These are phyloP conservation scores for Tetrao urogallus DNA, from an alignment of 2,113 vertebrate genomes.

Conservation along the genomic window DNA sequence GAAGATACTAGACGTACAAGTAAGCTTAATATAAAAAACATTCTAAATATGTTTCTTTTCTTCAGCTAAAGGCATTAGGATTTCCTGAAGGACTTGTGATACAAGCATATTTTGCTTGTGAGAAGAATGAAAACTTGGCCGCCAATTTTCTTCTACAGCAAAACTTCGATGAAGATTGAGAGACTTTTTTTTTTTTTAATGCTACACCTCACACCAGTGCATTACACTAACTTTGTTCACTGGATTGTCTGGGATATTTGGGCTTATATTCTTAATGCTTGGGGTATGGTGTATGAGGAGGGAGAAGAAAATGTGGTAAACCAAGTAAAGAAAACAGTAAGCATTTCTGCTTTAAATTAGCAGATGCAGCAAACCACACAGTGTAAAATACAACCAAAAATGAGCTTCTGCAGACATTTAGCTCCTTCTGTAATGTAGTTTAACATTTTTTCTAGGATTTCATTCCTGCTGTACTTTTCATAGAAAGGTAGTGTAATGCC, in stretches of 20 bases:
- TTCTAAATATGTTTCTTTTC: slow-evolving; percentile 58
- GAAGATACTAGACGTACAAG: not conserved
- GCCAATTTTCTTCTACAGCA: slow-evolving; percentile 99
- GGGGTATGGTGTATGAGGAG: slow-evolving; percentile 71
- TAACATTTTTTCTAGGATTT: slow-evolving; percentile 72
- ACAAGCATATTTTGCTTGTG: slow-evolving; percentile 97
- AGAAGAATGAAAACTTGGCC: slow-evolving; percentile 98
- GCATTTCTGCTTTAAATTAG: slow-evolving; percentile 74
- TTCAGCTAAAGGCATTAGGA: slow-evolving; percentile 95
- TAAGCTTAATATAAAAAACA: not conserved
- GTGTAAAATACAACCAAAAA: slow-evolving; percentile 80
- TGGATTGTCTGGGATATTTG: slow-evolving; percentile 83
- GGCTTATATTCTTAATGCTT: slow-evolving; percentile 82
- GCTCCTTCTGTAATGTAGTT: slow-evolving; percentile 75
- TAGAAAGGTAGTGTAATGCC: slow-evolving; percentile 79
- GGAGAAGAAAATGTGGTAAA: slow-evolving; percentile 55
- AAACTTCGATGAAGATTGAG: slow-evolving; percentile 95
- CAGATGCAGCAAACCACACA: slow-evolving; percentile 72
- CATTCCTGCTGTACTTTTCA: slow-evolving; percentile 74
- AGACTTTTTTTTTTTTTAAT: slow-evolving; percentile 53
- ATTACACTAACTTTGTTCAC: slow-evolving; percentile 86
- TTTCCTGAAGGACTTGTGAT: slow-evolving; percentile 99
- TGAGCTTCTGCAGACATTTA: slow-evolving; percentile 80
- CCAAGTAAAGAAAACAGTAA: slow-evolving; percentile 70
- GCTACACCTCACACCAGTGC: slow-evolving; percentile 84